Evolutionary conservation across 2,113 vertebrate species (phyloP), one percentile per base, ranked within the genome.

Genomic region (Coreoperca whiteheadi): DNA sequence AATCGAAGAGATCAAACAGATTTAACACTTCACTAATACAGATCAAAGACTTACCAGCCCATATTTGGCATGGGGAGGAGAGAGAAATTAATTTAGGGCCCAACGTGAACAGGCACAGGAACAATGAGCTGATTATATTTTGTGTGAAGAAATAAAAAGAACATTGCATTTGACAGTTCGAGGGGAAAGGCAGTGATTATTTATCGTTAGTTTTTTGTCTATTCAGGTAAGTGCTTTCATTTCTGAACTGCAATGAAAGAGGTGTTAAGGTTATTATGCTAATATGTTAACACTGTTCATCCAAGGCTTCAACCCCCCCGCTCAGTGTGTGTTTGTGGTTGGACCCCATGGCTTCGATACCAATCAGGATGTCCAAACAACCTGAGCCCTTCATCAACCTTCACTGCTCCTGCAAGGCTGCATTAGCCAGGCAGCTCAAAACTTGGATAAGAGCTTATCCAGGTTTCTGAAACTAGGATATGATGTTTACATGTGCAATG

Each of bases 1-100:
- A 90, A 92, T 93, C 83, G 73, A 88, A 81, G 73, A 83, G 91
- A 92, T 94, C 92, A 91, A 91, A 93, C 75, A 70, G 86, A 90
- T 86, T 88, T 84, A 89, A 77, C 82, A 71, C 86, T 81, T 77
- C 7, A 12, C 73, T 81, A 75, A 73, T 82, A n/a, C 82, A 87
- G 83, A 93, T 91, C 92, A 94, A 89, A 92, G 84, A 77, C 73
- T 53, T 32, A 67, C 4, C 53, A 70, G 54, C 65, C 53, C 79
- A 64, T 79, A 39, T 88, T 73, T 41, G 63, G 74, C 76, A 67
- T 65, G 16, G 46, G 8, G 32, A 53, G 81, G 59, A 43, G 16
- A 7, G 34, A 72, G 51, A 65, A 85, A 74, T 88, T 51, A 86
- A 87, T 75, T 39, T 73, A 68, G 61, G 59, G 77, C 25, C 75